Percentiles rank a stretch among this genome's conserved stretches.
Evolutionary conservation across 2,797 vertebrate species (phyloP).

Genomic region (Tokudaia muenninki): DNA sequence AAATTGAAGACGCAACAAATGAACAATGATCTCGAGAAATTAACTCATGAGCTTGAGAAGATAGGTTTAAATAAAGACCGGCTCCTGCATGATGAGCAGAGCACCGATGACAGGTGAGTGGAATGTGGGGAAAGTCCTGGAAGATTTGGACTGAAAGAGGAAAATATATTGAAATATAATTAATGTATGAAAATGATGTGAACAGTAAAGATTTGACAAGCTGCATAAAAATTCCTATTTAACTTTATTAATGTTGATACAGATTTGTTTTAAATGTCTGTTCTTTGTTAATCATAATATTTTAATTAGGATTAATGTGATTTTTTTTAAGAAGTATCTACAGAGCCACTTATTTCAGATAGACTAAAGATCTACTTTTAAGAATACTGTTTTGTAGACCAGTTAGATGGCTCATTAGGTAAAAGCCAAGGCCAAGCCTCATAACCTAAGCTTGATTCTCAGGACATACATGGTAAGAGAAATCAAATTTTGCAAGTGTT

Average conservation of each 20-base stretch:
- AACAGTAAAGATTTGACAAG: slow-evolving; percentile 44
- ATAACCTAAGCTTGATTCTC: neutral
- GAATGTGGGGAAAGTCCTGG: neutral
- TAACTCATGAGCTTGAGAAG: slow-evolving; percentile 98
- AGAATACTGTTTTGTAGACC: neutral
- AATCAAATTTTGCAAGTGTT: neutral
- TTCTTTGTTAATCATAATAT: slow-evolving; percentile 23
- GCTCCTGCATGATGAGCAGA: slow-evolving; percentile 94
- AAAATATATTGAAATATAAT: neutral
- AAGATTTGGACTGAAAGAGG: neutral
- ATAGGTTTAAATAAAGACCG: slow-evolving; percentile 98
- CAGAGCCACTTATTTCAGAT: neutral
- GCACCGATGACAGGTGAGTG: slow-evolving; percentile 95
- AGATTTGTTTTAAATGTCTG: neutral
- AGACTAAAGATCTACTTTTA: neutral
- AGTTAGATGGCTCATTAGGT: neutral
- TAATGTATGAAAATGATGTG: slow-evolving; percentile 27
- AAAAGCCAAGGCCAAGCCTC: neutral
- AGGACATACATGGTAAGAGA: neutral
- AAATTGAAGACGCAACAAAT: slow-evolving; percentile 97
- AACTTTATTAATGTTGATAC: slow-evolving; percentile 16
- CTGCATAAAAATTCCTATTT: neutral
- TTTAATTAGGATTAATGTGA: slow-evolving; percentile 16
- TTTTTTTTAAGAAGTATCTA: slow-evolving; percentile 48
- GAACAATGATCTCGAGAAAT: slow-evolving; percentile 98